These are phyloP conservation scores for Arrhamphus sclerolepis DNA, from an alignment of 2,797 vertebrate species.

Conservation along the genomic window DNA sequence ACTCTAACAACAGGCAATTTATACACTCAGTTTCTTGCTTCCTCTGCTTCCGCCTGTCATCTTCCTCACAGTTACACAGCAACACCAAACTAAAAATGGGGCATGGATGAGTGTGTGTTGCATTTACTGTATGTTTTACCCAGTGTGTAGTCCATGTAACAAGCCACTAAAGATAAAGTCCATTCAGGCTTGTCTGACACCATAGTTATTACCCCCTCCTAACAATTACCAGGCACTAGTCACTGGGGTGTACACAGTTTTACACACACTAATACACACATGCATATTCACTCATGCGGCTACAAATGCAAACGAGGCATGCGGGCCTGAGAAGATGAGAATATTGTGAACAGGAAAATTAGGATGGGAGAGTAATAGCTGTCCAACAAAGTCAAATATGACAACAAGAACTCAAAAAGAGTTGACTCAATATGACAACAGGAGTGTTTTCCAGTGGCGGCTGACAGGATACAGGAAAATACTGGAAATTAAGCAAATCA, in stretches of 20 bases:
- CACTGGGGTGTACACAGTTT: conserved; percentile 25
- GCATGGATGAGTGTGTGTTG: not conserved
- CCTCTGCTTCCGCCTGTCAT: conserved; percentile 24
- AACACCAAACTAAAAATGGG: not conserved
- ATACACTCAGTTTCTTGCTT: conserved; percentile 15
- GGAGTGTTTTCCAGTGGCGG: conserved; percentile 16
- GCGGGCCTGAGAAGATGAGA: conserved; percentile 16
- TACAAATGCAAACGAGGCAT: conserved; percentile 31
- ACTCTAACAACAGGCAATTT: no score
- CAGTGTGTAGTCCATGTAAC: conserved; percentile 45
- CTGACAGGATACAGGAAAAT: conserved; percentile 42
- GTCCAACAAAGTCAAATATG: conserved; percentile 51
- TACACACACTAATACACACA: conserved; percentile 20
- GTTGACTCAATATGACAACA: conserved; percentile 54
- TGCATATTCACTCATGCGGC: conserved; percentile 28
- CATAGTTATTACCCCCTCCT: conserved; percentile 57
- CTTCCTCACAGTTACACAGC: no score
- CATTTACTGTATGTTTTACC: not conserved
- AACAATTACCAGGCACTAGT: conserved; percentile 54
- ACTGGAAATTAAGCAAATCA: conserved; percentile 67
- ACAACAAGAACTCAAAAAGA: conserved; percentile 38
- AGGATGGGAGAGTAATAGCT: conserved; percentile 35
- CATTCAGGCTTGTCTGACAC: conserved; percentile 56
- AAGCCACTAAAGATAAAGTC: conserved; percentile 43
- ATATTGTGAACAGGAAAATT: conserved; percentile 34